phyloP scores from a whole-genome alignment of 1,140 invertebrate species.

The Ectropis grisescens region DNA sequence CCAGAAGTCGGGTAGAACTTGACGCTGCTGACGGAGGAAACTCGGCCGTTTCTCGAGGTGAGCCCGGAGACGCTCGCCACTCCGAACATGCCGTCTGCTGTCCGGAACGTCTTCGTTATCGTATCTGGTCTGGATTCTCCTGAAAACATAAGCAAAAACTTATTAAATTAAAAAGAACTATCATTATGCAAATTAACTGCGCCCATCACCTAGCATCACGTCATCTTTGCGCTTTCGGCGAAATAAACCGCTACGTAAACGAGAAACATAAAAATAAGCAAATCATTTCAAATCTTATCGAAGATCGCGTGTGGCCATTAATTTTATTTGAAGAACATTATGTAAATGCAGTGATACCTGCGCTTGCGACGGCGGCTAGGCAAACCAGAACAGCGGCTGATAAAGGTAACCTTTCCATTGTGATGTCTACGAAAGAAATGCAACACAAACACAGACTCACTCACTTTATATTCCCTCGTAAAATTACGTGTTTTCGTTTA shows the following conservation, averaged over 20 bases:
- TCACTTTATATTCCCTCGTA: constrained; percentile 28
- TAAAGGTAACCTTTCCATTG: constrained; percentile 15
- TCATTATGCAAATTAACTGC: not conserved
- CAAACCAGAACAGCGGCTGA: constrained; percentile 4
- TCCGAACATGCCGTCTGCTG: constrained; percentile 14
- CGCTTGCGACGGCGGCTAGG: constrained; percentile 3
- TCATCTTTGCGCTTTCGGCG: not conserved
- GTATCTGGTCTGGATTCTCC: not conserved
- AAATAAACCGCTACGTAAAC: not conserved
- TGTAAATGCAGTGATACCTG: constrained; percentile 12
- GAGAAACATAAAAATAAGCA: too few species aligned
- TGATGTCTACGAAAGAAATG: constrained; percentile 20
- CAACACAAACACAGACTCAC: constrained; percentile 13
- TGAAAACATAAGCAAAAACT: constrained; percentile 1
- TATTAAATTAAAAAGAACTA: not conserved
- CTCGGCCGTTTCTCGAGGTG: constrained; percentile 24
- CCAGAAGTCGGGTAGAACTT: constrained; percentile 19
- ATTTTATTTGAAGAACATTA: too few species aligned
- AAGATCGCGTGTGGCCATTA: too few species aligned
- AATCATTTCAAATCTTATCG: too few species aligned
- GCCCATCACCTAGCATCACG: not conserved
- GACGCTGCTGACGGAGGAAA: constrained; percentile 25
- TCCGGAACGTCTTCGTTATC: constrained; percentile 1
- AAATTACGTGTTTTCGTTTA: constrained; percentile 30
- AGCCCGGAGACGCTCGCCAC: constrained; percentile 25